Conservation (phyloP, 2,797 vertebrate species). For the Syncerus caffer region DNA sequence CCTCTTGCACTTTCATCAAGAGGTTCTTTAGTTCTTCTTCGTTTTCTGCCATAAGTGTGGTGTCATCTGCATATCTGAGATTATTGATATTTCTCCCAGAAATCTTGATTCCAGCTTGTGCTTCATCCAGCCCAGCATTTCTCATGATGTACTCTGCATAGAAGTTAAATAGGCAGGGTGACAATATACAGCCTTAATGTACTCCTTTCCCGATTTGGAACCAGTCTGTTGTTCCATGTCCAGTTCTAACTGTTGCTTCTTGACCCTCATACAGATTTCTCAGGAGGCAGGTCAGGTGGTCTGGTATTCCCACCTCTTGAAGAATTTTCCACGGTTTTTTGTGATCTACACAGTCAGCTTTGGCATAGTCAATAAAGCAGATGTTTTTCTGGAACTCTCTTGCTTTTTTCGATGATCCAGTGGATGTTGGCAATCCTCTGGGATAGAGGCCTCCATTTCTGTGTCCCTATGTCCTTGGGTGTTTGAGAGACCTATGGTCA, state of each 20-base stretch:
- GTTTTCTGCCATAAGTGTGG: background rate
- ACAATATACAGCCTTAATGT: background rate
- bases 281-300: too few relatives aligned
- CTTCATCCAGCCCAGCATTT: background rate
- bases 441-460: background rate
- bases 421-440: background rate
- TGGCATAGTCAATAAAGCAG: background rate
- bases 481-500: background rate
- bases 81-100: background rate
- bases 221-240: background rate
- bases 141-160: background rate
- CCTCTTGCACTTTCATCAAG: background rate
- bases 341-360: background rate
- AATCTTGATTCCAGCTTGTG: background rate
- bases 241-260: too few relatives aligned
- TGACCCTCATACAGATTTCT: too few relatives aligned
- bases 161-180: background rate
- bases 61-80: background rate
- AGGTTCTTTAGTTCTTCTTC: background rate
- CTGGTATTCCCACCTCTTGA: too few relatives aligned
- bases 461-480: background rate
- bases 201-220: fast-evolving
- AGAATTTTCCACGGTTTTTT: too few relatives aligned
- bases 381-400: background rate
- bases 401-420: background rate